Evolutionary conservation across 2,888 invertebrate species (phyloP), one percentile per base, ranked within the genome.

Genomic region (Tipula helvola): DNA sequence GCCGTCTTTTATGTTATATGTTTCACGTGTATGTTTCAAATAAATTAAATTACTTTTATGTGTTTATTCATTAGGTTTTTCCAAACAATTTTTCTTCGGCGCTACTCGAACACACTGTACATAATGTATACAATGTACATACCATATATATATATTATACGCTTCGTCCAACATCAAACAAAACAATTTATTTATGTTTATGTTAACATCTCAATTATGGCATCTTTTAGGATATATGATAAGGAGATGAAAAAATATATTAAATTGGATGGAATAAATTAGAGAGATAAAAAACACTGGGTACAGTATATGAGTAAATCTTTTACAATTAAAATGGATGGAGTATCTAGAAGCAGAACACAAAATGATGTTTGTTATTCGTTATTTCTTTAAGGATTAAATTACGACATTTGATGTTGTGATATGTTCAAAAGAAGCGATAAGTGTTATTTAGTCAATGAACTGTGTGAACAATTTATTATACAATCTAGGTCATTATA

Each of bases 161-260:
- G 71, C 71, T 71, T 71, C 71, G 28, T 28, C 10, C 12, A 71
- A 71, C 71, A 71, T 71, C 71, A 71, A 71, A 71, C 71, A 71
- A 71, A 71, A 71, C 71, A 71, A 71, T 71, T 71, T 71, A 71
- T 71, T 71, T 71, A 71, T 71, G 71, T 71, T 71, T 71, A 71
- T 71, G 10, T 28, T 71, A 71, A 71, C 28, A 71, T 71, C 71
- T 71, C 71, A 71, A 71, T 71, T 71, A 71, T 71, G 8, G 10
- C 28, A 71, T 71, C 28, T 71, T 71, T 71, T 71, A 71, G 28
- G 71, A 28, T 28, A 71, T 28, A 28, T 8, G 71, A 10, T 28
- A 28, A 71, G 71, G 28, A 71, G 18, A 71, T 18, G 28, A 71
- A n/a, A 71, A 71, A 28, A 28, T 2, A 28, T 71, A 8, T 10